These are phyloP conservation scores for Erebia aethiops DNA, from an alignment of 2,888 invertebrate species.

Conservation along the genomic window DNA sequence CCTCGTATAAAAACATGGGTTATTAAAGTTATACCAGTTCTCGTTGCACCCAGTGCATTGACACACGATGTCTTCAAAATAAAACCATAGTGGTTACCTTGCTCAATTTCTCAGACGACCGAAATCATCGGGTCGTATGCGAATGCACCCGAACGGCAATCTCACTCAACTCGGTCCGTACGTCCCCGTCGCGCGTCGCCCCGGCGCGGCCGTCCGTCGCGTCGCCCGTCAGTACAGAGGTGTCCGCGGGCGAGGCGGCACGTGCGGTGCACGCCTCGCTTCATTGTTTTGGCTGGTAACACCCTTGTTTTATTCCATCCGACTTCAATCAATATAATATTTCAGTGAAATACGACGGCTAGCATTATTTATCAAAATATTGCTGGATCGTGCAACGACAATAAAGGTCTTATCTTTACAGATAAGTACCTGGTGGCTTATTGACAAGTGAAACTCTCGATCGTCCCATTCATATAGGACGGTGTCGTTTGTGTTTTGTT, in stretches of 20 bases:
- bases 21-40: slow-evolving; percentile 19
- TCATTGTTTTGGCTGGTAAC: slow-evolving; percentile 69
- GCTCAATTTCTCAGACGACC: slow-evolving; percentile 48
- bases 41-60: slow-evolving; percentile 49
- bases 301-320: slow-evolving; percentile 74
- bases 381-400: slow-evolving; percentile 55
- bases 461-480: slow-evolving; percentile 65
- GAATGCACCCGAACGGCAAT: slow-evolving; percentile 72
- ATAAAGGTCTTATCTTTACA: slow-evolving; percentile 54
- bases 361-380: slow-evolving; percentile 53
- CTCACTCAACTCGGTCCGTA: slow-evolving; percentile 53
- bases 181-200: slow-evolving; percentile 43
- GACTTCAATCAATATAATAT: slow-evolving; percentile 72
- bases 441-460: slow-evolving; percentile 79
- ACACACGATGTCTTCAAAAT: slow-evolving; percentile 52
- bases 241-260: slow-evolving; percentile 81
- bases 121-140: slow-evolving; percentile 65
- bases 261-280: slow-evolving; percentile 80
- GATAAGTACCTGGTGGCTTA: slow-evolving; percentile 61
- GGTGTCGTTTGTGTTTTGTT: slow-evolving; percentile 66
- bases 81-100: slow-evolving; percentile 61
- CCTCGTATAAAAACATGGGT: not conserved
- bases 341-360: slow-evolving; percentile 62
- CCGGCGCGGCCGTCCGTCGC: slow-evolving; percentile 29
- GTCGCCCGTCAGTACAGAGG: slow-evolving; percentile 63